Percentiles rank a stretch among this genome's conserved stretches.
Evolutionary conservation across 1,140 invertebrate species (phyloP).

Genomic region (Monochamus saltuarius): DNA sequence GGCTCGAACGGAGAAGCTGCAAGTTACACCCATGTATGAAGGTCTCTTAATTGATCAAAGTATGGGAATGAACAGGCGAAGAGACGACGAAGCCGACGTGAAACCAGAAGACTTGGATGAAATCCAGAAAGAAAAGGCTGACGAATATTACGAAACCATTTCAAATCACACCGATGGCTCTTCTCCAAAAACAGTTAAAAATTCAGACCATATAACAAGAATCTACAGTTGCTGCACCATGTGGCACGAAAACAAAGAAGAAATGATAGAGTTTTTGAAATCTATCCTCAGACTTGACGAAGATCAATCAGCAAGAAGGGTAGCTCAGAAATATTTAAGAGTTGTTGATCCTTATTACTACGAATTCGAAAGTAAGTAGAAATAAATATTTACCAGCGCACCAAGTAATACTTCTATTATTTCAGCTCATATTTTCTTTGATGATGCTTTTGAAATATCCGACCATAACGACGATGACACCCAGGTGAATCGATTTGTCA

Average conservation of each 20-base stretch:
- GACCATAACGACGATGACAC: constrained; percentile 93
- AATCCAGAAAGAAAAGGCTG: constrained; percentile 88
- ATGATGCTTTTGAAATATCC: constrained; percentile 96
- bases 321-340: constrained; percentile 89
- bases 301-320: constrained; percentile 88
- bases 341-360: constrained; percentile 97
- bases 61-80: constrained; percentile 87
- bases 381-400: constrained; percentile 6
- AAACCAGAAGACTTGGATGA: constrained; percentile 88
- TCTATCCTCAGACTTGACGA: constrained; percentile 87
- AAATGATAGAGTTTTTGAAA: constrained; percentile 94
- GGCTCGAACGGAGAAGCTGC: constrained; percentile 93
- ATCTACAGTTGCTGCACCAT: constrained; percentile 97
- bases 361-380: constrained; percentile 90
- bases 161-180: constrained; percentile 87
- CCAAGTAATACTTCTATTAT: too few species aligned
- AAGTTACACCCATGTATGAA: constrained; percentile 94
- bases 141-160: constrained; percentile 92
- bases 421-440: constrained; percentile 97
- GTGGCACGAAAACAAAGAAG: constrained; percentile 97
- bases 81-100: constrained; percentile 92
- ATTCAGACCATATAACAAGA: constrained; percentile 87
- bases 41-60: constrained; percentile 92
- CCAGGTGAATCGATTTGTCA: constrained; percentile 95
- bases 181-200: constrained; percentile 79